Conservation (phyloP, 2,888 invertebrate species). For the Acronicta leporina region DNA sequence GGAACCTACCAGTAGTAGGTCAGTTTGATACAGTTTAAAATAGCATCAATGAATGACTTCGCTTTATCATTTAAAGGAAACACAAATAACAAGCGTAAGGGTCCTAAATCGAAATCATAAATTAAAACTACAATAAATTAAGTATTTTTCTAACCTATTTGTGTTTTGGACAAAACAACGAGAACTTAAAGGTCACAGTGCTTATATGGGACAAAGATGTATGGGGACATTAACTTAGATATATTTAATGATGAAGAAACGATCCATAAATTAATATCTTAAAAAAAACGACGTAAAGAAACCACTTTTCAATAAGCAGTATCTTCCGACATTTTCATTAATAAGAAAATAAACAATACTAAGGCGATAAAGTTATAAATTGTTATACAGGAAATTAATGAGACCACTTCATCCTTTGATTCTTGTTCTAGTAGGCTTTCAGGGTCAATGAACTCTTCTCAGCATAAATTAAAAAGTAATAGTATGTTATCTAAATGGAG, state of each 20-base stretch:
- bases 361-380: slow-evolving; percentile 11
- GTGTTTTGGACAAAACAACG: slow-evolving; percentile 3
- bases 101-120: not conserved
- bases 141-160: not conserved
- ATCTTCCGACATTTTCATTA: slow-evolving; percentile 2
- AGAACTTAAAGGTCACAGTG: slow-evolving; percentile 15
- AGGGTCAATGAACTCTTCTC: slow-evolving; percentile 19
- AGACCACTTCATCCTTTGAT: slow-evolving; percentile 14
- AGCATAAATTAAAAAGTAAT: slow-evolving; percentile 12
- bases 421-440: slow-evolving; percentile 2
- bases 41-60: not conserved
- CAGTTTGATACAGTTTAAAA: not conserved
- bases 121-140: not conserved
- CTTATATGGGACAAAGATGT: slow-evolving; percentile 22
- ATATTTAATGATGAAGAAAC: slow-evolving; percentile 1
- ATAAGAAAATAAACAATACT: not conserved
- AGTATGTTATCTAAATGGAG: slow-evolving; percentile 14
- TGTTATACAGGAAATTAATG: slow-evolving; percentile 7
- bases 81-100: not conserved
- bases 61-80: not conserved
- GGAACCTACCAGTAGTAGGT: no score
- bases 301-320: slow-evolving; percentile 1
- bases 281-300: no score
- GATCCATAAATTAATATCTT: not conserved
- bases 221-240: slow-evolving; percentile 21